Evolutionary conservation across 2,888 invertebrate genomes (phyloP).

Genomic region (Nomada hirtipes): DNA sequence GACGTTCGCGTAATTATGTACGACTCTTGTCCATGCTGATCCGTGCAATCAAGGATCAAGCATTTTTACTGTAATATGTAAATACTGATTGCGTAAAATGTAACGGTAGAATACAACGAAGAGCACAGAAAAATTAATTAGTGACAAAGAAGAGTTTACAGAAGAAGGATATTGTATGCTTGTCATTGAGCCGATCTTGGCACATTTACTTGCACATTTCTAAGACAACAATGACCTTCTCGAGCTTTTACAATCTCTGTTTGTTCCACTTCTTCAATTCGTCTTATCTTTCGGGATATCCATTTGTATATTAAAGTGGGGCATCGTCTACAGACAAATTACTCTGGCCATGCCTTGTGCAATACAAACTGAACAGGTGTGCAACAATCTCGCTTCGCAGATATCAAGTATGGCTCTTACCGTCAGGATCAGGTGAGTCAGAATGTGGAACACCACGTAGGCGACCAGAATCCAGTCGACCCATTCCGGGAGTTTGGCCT

Average conservation of each 20-base stretch:
- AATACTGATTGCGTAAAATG: neutral
- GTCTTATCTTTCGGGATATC: neutral
- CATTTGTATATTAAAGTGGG: slow-evolving; percentile 16
- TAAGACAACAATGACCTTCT: neutral
- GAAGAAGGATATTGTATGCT: neutral
- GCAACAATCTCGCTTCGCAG: neutral
- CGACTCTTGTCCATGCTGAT: neutral
- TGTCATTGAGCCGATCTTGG: neutral
- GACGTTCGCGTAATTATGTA: neutral
- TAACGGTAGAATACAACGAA: too few species aligned
- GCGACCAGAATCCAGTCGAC: slow-evolving; percentile 95
- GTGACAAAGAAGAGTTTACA: neutral
- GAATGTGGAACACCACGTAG: slow-evolving; percentile 95
- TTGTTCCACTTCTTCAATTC: neutral
- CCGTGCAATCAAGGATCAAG: neutral
- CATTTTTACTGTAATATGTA: neutral
- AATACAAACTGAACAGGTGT: neutral
- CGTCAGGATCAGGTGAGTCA: slow-evolving; percentile 94
- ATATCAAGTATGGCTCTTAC: slow-evolving; percentile 86
- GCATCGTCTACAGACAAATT: neutral
- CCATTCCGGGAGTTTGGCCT: slow-evolving; percentile 94
- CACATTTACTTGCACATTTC: neutral
- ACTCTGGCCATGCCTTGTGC: neutral
- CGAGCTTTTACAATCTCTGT: neutral
- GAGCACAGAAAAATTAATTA: neutral